These are phyloP conservation scores for Blastomussa wellsi DNA, from an alignment of 92 coral and sea anemone genomes.

Conservation along the genomic window DNA sequence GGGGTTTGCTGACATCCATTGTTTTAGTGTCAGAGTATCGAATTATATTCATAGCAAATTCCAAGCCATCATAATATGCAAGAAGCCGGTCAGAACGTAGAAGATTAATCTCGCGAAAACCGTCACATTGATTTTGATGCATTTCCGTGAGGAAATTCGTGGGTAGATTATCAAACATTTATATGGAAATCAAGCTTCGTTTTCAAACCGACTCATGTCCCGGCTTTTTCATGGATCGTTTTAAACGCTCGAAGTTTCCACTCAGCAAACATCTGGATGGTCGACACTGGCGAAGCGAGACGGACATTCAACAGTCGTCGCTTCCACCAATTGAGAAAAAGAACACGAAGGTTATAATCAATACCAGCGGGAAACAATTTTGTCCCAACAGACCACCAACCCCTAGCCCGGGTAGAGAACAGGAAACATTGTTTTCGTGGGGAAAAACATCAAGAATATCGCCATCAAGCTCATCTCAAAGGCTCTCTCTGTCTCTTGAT, in stretches of 20 bases:
- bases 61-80: neutral
- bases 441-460: constrained; percentile 30
- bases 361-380: constrained; percentile 19
- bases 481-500: constrained; percentile 35
- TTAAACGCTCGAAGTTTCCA: constrained; percentile 11
- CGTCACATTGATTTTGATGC: neutral
- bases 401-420: constrained; percentile 2
- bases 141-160: neutral
- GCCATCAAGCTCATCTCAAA: constrained; percentile 28
- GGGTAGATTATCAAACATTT: neutral
- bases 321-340: constrained; percentile 42
- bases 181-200: constrained; percentile 14
- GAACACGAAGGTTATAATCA: constrained; percentile 22
- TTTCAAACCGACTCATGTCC: neutral
- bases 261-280: neutral
- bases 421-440: constrained; percentile 26
- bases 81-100: constrained; percentile 4
- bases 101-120: neutral
- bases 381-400: constrained; percentile 37
- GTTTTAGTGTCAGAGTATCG: neutral
- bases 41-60: neutral
- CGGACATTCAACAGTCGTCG: constrained; percentile 25
- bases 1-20: constrained; percentile 7
- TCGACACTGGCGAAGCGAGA: constrained; percentile 51
- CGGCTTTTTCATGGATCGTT: constrained; percentile 23